Percentiles rank a stretch among this genome's conserved stretches.
Conservation (phyloP, 2,113 vertebrate genomes). For the Lathamus discolor region DNA sequence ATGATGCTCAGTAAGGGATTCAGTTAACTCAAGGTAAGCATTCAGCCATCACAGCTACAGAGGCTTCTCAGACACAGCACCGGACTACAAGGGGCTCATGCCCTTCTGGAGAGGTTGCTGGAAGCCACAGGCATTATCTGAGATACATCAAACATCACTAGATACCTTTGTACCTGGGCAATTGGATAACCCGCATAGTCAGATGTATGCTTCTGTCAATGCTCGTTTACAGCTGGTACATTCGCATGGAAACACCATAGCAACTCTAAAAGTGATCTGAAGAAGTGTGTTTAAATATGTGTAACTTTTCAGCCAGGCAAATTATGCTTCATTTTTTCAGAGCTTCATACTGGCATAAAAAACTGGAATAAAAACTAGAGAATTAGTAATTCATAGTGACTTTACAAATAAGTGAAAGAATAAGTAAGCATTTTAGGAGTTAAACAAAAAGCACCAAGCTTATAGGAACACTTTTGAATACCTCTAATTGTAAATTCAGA, state of each 20-base stretch:
- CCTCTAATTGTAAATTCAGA: not conserved
- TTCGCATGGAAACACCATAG: not conserved
- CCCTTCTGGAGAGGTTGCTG: not conserved
- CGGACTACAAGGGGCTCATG: not conserved
- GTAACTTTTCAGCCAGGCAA: not conserved
- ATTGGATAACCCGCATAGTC: not conserved
- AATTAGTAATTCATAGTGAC: not conserved
- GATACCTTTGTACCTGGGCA: not conserved
- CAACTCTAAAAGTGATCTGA: not conserved
- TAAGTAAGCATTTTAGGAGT: not conserved
- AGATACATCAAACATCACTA: not conserved
- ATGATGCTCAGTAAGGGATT: not conserved
- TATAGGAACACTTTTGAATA: not conserved
- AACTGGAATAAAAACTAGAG: not conserved
- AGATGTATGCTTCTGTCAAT: not conserved
- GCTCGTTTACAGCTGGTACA: fast-evolving
- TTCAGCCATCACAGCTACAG: not conserved
- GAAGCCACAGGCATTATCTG: not conserved
- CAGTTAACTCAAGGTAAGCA: not conserved
- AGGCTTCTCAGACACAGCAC: not conserved
- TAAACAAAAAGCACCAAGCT: not conserved
- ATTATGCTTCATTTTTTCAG: not conserved
- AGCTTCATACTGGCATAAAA: not conserved
- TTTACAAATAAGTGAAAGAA: not conserved
- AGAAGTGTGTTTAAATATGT: not conserved